phyloP scores from a whole-genome alignment of 2,888 invertebrate species.

The Aquatica leii region DNA sequence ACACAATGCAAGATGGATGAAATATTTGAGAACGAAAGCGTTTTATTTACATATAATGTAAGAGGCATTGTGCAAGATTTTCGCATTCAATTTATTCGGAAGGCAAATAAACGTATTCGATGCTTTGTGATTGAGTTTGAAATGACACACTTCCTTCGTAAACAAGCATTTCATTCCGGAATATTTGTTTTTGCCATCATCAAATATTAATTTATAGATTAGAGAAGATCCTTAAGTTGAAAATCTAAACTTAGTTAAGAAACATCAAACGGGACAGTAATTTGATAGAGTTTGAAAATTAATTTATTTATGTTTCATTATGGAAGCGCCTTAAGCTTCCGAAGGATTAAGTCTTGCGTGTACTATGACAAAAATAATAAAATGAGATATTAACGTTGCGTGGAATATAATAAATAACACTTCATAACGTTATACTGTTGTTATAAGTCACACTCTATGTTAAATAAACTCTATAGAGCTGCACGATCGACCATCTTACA shows the following conservation, averaged over 20 bases:
- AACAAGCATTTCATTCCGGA: background rate
- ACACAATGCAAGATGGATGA: background rate
- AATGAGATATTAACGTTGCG: background rate
- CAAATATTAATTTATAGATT: background rate
- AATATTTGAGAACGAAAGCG: background rate
- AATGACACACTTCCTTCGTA: background rate
- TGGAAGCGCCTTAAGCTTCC: conserved; percentile 10
- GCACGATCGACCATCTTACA: conserved; percentile 28
- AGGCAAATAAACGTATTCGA: conserved; percentile 3
- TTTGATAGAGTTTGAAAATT: conserved; percentile 15
- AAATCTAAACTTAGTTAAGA: conserved; percentile 11
- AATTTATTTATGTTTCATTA: conserved; percentile 21
- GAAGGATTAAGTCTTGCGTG: conserved; percentile 17
- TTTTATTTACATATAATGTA: conserved; percentile 3
- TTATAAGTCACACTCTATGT: conserved; percentile 22
- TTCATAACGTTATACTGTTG: conserved; percentile 27
- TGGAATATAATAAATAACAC: conserved; percentile 23
- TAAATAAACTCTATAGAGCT: conserved; percentile 30
- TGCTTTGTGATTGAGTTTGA: conserved; percentile 9
- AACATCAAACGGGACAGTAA: conserved; percentile 16
- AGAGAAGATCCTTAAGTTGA: background rate
- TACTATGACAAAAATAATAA: background rate
- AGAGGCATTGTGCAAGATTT: background rate
- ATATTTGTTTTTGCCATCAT: background rate
- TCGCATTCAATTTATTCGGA: conserved; percentile 1